Base-by-base conservation (phyloP, 2,797 vertebrate species). In the Cynopterus sphinx region DNA sequence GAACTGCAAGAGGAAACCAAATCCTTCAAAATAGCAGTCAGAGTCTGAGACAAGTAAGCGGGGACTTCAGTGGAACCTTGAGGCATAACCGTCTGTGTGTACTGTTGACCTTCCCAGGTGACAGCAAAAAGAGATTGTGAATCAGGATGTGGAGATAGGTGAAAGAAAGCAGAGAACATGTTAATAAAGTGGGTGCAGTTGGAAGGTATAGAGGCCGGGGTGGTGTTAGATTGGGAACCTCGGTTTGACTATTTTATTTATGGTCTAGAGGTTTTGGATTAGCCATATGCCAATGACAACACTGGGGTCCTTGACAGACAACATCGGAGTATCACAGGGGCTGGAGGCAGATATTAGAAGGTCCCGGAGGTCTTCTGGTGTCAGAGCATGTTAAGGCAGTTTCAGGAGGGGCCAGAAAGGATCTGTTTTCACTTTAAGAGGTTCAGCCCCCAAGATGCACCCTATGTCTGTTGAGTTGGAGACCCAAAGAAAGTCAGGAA, bases 11-110 rank as follows among this genome's bases (percentile, higher is more conserved):
- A 11, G 67, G 36, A 73, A 53, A 63, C 43, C 33, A 17, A 41
- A 24, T 4, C 16, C 28, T 17, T 28, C 33, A 22, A 33, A 24
- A 36, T 1, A 67, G 49, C 57, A 36, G 31, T 55, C 11, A 10
- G 36, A 36, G 46, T 81, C 22, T 0, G 2, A 4, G 24, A 41
- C 63, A 63, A 87, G 21, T 16, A 46, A 39, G 24, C 11, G 46
- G 67, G 43, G 17, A 9, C 51, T 57, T 74, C 68, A 6, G 13
- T 31, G 31, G 71, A 16, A 33, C 8, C 41, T n/a, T 33, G 61
- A 70, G 57, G 51, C 39, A 2, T 1, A 53, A 26, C 26, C 0
- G 0, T 70, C 26, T 6, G 3, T 2, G 7, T n/a, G 33, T 51
- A 24, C 28, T 87, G 73, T 19, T 51, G 83, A 41, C 41, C n/a